Evolutionary conservation across 2,888 invertebrate species (phyloP).

Genomic region (Aquatica leii): DNA sequence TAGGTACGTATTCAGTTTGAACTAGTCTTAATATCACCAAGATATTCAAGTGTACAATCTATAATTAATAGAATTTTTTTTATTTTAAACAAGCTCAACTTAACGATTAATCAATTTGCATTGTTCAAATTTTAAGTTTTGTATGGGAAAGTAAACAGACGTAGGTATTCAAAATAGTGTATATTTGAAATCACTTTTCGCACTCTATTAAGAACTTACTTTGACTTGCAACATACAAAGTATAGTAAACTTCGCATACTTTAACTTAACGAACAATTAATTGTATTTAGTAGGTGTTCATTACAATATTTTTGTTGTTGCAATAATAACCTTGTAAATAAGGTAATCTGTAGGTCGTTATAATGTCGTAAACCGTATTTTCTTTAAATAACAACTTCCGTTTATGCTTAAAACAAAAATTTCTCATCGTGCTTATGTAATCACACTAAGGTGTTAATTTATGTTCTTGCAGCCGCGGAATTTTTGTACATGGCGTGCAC

Average conservation of each 20-base stretch:
- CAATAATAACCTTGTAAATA: conserved; percentile 2
- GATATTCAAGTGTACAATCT: no score
- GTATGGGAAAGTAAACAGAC: conserved; percentile 1
- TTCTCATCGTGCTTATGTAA: neutral
- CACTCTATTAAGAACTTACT: conserved; percentile 4
- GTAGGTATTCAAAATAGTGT: neutral
- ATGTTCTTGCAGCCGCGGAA: no score
- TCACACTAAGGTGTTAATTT: neutral
- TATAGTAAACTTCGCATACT: neutral
- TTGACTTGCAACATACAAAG: neutral
- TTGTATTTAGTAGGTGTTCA: neutral
- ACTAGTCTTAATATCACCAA: no score
- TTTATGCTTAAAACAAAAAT: neutral
- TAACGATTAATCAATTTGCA: no score
- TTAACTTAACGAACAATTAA: neutral
- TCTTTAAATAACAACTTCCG: neutral
- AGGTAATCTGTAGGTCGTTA: conserved; percentile 3
- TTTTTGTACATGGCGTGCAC: no score
- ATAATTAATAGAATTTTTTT: no score
- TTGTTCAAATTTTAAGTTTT: no score
- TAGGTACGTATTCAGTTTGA: no score
- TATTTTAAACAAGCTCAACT: no score
- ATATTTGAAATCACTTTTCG: neutral
- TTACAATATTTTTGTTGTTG: neutral
- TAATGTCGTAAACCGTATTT: neutral